phyloP scores from a whole-genome alignment of 2,113 vertebrate species.

The Catharus bicknelli region DNA sequence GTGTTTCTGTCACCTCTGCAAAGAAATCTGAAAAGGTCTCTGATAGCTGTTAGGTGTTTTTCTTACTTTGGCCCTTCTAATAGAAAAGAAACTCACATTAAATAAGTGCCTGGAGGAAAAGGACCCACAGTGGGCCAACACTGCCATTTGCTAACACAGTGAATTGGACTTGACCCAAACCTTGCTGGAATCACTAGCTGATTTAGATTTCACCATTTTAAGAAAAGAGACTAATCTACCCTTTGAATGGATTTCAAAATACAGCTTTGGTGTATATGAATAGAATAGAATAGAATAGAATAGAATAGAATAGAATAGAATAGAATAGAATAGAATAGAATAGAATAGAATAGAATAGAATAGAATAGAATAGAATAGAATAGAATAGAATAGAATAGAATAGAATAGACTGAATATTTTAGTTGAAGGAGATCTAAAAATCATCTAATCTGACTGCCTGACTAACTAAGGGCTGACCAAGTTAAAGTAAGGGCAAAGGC shows the following conservation, averaged over 20 bases:
- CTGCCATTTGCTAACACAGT: neutral
- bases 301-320: neutral
- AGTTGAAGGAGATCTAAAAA: neutral
- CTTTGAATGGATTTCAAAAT: neutral
- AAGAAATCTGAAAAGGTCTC: conserved; percentile 11
- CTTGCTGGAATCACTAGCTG: neutral
- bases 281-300: too few species aligned
- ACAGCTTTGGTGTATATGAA: neutral
- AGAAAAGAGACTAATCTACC: neutral
- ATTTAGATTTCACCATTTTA: neutral
- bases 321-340: neutral
- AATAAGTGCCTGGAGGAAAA: neutral
- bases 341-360: neutral
- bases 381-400: neutral
- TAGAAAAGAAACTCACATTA: neutral
- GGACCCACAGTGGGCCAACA: neutral
- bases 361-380: neutral
- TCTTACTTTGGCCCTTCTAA: neutral
- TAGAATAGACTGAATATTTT: neutral
- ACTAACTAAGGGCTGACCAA: neutral
- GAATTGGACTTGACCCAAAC: neutral
- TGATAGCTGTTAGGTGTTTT: neutral
- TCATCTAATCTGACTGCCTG: neutral
- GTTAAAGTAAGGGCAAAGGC: neutral
- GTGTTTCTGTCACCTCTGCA: neutral